These are phyloP conservation scores for Cossypha heuglini DNA, from an alignment of 2,797 vertebrate species.

Conservation along the genomic window DNA sequence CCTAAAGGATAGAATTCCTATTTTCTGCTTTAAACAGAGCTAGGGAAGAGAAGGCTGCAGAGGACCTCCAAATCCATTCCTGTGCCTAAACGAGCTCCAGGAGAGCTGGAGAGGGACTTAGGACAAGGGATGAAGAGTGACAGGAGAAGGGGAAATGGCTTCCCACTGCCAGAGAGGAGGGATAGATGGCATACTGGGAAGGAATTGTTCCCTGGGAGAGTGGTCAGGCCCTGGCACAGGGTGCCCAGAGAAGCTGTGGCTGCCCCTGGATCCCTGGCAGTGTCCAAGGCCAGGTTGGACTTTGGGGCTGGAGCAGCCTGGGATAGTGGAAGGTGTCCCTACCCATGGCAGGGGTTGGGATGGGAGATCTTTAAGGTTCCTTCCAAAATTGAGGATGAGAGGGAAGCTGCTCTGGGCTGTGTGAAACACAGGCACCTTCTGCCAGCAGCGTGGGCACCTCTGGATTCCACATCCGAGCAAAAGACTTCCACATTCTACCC, in stretches of 20 bases:
- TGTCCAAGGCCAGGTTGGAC: neutral
- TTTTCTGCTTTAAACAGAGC: neutral
- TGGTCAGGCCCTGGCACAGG: neutral
- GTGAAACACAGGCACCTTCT: rapidly evolving
- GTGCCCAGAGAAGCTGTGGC: neutral
- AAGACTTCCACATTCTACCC: neutral
- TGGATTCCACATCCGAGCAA: neutral
- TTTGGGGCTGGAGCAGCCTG: neutral
- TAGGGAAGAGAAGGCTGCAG: neutral
- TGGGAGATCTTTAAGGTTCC: neutral
- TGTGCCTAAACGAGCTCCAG: neutral
- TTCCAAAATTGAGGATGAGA: neutral
- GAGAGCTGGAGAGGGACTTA: neutral
- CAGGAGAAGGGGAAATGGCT: neutral
- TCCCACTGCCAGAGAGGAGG: neutral
- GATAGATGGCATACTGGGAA: rapidly evolving
- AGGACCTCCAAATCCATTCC: neutral
- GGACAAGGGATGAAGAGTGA: neutral
- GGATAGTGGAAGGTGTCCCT: neutral
- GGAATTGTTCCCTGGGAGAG: neutral
- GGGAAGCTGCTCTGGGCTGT: neutral
- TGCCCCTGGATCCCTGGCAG: neutral
- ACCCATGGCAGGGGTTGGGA: no score
- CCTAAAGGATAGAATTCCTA: neutral
- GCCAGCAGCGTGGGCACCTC: neutral